Base-by-base conservation (phyloP, 2,888 invertebrate species). In the Megaustenia siamemsis region DNA sequence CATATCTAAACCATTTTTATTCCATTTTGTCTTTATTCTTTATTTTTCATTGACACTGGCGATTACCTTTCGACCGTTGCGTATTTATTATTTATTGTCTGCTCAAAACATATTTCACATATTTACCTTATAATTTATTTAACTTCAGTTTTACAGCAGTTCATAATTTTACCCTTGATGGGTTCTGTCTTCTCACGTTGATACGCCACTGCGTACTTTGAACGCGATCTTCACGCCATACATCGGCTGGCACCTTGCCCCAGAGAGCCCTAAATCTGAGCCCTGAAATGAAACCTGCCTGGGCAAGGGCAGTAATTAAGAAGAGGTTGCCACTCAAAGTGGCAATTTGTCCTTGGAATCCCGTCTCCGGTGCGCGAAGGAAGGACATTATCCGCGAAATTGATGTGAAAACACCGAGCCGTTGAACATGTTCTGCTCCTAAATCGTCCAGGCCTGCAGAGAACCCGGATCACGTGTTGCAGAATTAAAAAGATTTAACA, bases 271-370 rank as follows among this genome's bases (percentile, higher is more conserved):
- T 85, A 85, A 85, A 85, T 85, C 85, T 82, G 71, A 32, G 38
- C 77, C 45, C 68, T 68, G 84, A 84, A 82, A 82, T 84, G 84
- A 82, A 82, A 84, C 82, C 81, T 80, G 76, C 77, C 78, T 56
- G 32, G 28, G 82, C n/a, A 73, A 68, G 86, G 84, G 68, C 86
- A 73, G 84, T 86, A 86, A 86, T 86, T 84, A 84, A 84, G 84
- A 84, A 83, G 66, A 35, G 82, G 82, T 60, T 86, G 86, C 84
- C 86, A 84, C 63, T 84, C 86, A 77, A 82, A 79, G 79, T 79
- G 84, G 84, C 86, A 86, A 86, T 86, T 84, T 86, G 86, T 84
- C 84, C 84, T 78, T 49, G 75, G 80, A 56, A 45, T 35, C 69
- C 82, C 82, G 84, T 79, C 82, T 40, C 49, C 24, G 79, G 60